Evolutionary conservation across 2,888 invertebrate species (phyloP).

Genomic region (Plebejus melissa): DNA sequence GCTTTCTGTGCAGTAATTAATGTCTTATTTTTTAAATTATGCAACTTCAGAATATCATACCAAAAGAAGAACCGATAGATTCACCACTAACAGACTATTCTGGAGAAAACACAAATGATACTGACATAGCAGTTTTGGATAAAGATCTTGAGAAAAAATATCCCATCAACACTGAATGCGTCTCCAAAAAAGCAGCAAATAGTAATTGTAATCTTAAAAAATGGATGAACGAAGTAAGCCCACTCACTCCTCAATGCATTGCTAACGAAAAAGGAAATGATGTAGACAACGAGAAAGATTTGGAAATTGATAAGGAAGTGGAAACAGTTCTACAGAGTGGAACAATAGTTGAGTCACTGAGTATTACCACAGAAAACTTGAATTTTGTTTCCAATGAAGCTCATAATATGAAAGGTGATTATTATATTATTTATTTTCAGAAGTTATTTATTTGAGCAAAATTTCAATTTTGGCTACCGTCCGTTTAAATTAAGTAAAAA

Average conservation of each 20-base stretch:
- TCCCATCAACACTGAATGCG: constrained; percentile 46
- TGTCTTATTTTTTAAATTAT: constrained; percentile 6
- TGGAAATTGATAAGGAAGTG: constrained; percentile 73
- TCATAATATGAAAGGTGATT: constrained; percentile 61
- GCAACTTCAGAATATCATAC: constrained; percentile 58
- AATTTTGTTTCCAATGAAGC: constrained; percentile 65
- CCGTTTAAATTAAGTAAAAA: too few relatives aligned
- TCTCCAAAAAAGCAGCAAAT: constrained; percentile 47
- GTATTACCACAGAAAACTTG: constrained; percentile 65
- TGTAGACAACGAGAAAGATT: constrained; percentile 58
- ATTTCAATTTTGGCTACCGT: background rate
- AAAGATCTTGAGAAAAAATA: constrained; percentile 57
- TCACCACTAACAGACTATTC: constrained; percentile 68
- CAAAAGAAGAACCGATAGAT: constrained; percentile 66
- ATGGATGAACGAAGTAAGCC: constrained; percentile 69
- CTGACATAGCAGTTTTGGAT: constrained; percentile 62
- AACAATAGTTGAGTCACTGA: constrained; percentile 69
- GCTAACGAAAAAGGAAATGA: constrained; percentile 51
- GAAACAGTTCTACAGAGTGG: constrained; percentile 72
- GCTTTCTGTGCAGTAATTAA: background rate
- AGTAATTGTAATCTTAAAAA: constrained; percentile 56
- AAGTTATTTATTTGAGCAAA: background rate
- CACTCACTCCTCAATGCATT: constrained; percentile 62
- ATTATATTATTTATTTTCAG: constrained; percentile 27
- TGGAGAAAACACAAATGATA: constrained; percentile 65